Conservation (phyloP, 2,113 vertebrate genomes). For the Capricornis sumatraensis region DNA sequence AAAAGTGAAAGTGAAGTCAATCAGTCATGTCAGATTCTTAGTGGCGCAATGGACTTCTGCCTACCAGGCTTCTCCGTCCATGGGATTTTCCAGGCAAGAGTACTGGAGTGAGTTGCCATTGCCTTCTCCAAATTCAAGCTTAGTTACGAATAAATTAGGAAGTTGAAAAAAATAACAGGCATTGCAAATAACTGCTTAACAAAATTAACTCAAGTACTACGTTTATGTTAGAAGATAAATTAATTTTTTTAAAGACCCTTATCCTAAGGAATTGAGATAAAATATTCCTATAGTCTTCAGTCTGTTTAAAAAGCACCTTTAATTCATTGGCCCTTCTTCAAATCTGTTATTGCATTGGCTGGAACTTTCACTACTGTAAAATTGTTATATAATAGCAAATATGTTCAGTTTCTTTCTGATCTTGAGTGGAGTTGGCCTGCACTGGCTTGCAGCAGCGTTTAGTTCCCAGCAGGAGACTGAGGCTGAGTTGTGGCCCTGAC, state of each 20-base stretch:
- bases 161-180: background rate
- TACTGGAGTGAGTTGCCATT: no score
- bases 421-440: background rate
- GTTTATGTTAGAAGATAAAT: background rate
- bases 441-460: background rate
- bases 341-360: background rate
- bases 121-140: background rate
- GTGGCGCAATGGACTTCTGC: no score
- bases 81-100: no score
- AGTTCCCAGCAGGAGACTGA: background rate
- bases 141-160: background rate
- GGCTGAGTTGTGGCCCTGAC: background rate
- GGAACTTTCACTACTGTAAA: background rate
- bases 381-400: background rate
- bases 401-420: background rate
- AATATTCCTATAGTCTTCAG: background rate
- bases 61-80: no score
- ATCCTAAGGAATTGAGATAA: background rate
- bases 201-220: background rate
- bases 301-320: background rate
- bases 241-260: background rate
- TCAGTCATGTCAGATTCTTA: fast-evolving
- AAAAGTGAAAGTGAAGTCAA: no score
- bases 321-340: background rate
- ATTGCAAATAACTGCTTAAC: background rate